Base-by-base conservation (phyloP, 2,797 vertebrate species). In the Urophycis tenuis region DNA sequence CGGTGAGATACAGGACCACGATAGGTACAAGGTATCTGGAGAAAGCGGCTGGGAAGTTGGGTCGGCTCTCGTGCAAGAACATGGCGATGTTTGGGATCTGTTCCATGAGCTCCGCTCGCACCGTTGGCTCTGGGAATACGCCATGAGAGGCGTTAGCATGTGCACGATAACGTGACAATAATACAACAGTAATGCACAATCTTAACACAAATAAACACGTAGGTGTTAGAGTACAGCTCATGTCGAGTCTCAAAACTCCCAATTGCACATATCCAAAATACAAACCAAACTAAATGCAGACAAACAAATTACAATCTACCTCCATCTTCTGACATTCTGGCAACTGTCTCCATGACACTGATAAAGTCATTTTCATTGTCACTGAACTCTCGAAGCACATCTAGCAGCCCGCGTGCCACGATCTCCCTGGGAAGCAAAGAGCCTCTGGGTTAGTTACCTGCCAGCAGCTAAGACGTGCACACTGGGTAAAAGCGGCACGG, bases 261-360 rank as follows among this genome's bases (percentile, higher is more conserved):
- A 32, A n/a, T 60, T 70, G 67, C 15, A 32, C 67, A 70, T 32
- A 30, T 70, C 22, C 53, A 60, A n/a, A 60, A 9, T 8, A 67
- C 15, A 0, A 39, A 69, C 9, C 15, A n/a, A 79, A 33, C 29
- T 73, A 5, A 74, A 73, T 45, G 69, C 64, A 73, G 0, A 78
- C 32, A 74, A 75, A 84, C 79, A 80, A 9, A 79, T 29, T 82
- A 17, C 2, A 17, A 86, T 89, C 83, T 91, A 97, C 96, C 96
- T 95, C 94, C 90, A 83, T 97, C 96, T 91, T 96, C 96, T 78
- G 96, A 97, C 88, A 97, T 93, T 85, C 94, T 93, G 88, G 94
- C 93, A 79, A 95, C 89, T 35, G 95, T 95, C 85, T 96, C 95
- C 94, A 97, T 95, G 80, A 96, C 95, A 74, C 92, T 95, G 86